A percentile compares a stretch with the other conserved stretches of the same genome.
Conservation (phyloP, 2,797 vertebrate genomes). For the Peromyscus aztecus region DNA sequence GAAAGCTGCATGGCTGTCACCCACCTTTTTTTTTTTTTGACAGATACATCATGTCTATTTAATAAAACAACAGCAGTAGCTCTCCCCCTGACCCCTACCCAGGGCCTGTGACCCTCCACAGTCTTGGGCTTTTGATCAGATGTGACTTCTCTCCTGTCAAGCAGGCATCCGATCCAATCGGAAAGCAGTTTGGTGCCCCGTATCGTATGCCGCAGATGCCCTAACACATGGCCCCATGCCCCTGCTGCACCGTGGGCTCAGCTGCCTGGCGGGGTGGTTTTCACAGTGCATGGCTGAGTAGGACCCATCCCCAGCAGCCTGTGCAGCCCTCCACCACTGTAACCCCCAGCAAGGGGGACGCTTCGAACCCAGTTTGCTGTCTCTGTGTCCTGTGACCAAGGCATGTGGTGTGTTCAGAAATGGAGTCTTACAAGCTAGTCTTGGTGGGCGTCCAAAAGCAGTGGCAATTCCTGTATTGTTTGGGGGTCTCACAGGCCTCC, state of each 20-base stretch:
- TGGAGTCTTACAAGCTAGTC: background rate
- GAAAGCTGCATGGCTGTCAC: background rate
- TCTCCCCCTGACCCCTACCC: background rate
- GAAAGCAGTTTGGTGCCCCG: background rate
- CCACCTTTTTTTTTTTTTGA: too few species aligned
- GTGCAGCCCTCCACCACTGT: background rate
- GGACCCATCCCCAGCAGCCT: background rate
- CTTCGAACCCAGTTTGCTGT: background rate
- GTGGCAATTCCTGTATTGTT: background rate
- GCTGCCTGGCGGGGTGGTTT: background rate
- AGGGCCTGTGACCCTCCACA: background rate
- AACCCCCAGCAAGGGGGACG: background rate
- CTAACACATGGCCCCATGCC: background rate
- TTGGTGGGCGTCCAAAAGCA: background rate
- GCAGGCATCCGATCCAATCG: background rate
- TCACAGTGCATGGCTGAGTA: too few species aligned
- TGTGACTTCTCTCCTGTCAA: background rate
- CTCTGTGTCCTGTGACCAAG: background rate
- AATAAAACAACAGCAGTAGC: too few species aligned
- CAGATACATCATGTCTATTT: too few species aligned
- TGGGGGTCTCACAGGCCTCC: background rate
- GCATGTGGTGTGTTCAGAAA: background rate
- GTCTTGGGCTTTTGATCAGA: background rate
- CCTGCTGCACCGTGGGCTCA: background rate
- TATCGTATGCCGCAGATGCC: background rate